Conservation (phyloP, 2,797 vertebrate genomes). For the Aselliscus stoliczkanus region DNA sequence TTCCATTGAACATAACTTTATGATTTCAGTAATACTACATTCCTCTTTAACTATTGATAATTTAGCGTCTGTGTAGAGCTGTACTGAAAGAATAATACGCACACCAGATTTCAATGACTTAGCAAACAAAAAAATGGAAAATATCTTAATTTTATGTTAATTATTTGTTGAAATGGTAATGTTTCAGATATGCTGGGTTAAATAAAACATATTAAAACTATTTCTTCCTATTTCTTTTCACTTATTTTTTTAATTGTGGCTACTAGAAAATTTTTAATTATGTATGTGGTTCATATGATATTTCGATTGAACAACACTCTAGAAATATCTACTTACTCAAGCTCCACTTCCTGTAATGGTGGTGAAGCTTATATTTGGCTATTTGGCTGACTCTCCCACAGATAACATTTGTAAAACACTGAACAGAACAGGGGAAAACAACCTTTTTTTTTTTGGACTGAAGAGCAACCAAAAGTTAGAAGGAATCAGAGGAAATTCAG, state of each 20-base stretch:
- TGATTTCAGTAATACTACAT: not conserved
- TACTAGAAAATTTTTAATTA: not conserved
- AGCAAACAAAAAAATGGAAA: not conserved
- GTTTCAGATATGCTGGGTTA: not conserved
- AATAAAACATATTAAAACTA: not conserved
- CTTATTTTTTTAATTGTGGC: not conserved
- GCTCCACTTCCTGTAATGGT: not conserved
- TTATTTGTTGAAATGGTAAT: not conserved
- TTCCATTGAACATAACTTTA: not conserved
- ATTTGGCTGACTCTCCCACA: not conserved
- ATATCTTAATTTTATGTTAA: not conserved
- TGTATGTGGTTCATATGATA: not conserved
- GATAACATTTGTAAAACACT: not conserved
- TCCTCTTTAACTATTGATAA: not conserved
- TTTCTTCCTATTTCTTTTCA: not conserved
- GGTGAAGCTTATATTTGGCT: not conserved
- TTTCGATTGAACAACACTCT: not conserved
- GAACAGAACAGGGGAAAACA: not conserved
- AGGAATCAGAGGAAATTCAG: not conserved
- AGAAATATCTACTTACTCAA: not conserved
- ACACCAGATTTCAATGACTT: not conserved
- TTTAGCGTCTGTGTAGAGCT: not conserved
- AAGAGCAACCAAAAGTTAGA: not conserved
- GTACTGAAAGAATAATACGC: not conserved
- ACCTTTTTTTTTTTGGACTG: not conserved